Conservation (phyloP, 2,797 vertebrate genomes). For the Enteromius viviparus region DNA sequence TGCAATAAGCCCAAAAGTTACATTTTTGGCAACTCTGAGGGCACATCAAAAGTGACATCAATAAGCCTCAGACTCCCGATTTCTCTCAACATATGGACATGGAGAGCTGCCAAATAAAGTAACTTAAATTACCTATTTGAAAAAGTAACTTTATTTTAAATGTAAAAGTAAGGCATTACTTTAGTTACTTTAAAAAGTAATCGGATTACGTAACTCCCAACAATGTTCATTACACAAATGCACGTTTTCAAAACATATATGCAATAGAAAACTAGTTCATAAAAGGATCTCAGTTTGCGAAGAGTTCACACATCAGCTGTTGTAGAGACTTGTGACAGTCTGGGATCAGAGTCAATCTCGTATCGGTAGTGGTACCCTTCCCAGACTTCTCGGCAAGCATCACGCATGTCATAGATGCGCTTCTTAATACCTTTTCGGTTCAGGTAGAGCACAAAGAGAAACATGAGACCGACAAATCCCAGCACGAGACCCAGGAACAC, state of each 20-base stretch:
- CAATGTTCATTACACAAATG: constrained; percentile 56
- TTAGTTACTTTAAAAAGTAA: background rate
- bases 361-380: constrained; percentile 83
- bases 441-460: constrained; percentile 84
- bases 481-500: constrained; percentile 79
- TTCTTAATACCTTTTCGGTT: constrained; percentile 84
- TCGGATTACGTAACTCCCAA: background rate
- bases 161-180: background rate
- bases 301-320: constrained; percentile 69
- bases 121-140: background rate
- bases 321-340: constrained; percentile 75
- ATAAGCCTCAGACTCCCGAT: background rate
- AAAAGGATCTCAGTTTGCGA: background rate
- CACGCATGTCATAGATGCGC: constrained; percentile 75
- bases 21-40: background rate
- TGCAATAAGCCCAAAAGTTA: background rate
- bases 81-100: background rate
- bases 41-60: background rate
- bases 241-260: constrained; percentile 64
- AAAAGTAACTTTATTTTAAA: background rate
- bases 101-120: background rate
- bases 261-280: constrained; percentile 57
- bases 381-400: constrained; percentile 80
- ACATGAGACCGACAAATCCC: constrained; percentile 79
- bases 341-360: constrained; percentile 78